A percentile compares a stretch with the other conserved stretches of the same genome.
phyloP scores from a whole-genome alignment of 2,888 invertebrate species.

The Nysson spinosus region DNA sequence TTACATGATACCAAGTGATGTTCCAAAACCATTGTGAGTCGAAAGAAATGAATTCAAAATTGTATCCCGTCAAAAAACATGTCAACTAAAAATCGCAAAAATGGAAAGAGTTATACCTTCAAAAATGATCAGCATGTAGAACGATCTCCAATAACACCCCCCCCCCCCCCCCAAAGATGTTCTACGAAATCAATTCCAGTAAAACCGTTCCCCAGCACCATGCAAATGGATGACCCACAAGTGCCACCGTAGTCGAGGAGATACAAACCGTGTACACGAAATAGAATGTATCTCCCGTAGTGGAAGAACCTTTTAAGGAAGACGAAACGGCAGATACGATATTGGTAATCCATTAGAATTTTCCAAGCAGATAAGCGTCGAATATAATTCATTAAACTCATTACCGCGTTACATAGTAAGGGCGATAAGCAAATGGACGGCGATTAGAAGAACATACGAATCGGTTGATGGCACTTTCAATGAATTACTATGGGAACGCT shows the following conservation, averaged over 20 bases:
- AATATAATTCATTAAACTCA: background rate
- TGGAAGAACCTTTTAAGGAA: constrained; percentile 25
- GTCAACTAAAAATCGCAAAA: too few relatives aligned
- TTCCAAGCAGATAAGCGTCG: background rate
- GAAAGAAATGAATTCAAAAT: too few relatives aligned
- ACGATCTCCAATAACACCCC: too few relatives aligned
- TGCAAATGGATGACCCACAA: constrained; percentile 4
- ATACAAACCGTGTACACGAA: constrained; percentile 34
- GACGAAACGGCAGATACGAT: background rate
- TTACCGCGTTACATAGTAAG: background rate
- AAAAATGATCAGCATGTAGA: too few relatives aligned
- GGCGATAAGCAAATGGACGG: too few relatives aligned
- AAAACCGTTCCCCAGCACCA: constrained; percentile 57
- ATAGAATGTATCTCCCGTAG: constrained; percentile 4
- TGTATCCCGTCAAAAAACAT: too few relatives aligned
- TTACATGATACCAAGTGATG: too few relatives aligned
- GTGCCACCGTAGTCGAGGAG: constrained; percentile 16
- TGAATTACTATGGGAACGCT: constrained; percentile 49
- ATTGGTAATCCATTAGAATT: background rate
- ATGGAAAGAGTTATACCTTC: too few relatives aligned
- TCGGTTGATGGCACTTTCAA: constrained; percentile 13
- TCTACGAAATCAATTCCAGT: constrained; percentile 65
- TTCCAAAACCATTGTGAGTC: too few relatives aligned
- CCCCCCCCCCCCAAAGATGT: too few relatives aligned
- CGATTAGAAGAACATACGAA: too few relatives aligned